These are phyloP conservation scores for Eueides isabella DNA, from an alignment of 1,140 invertebrate species.

Conservation along the genomic window DNA sequence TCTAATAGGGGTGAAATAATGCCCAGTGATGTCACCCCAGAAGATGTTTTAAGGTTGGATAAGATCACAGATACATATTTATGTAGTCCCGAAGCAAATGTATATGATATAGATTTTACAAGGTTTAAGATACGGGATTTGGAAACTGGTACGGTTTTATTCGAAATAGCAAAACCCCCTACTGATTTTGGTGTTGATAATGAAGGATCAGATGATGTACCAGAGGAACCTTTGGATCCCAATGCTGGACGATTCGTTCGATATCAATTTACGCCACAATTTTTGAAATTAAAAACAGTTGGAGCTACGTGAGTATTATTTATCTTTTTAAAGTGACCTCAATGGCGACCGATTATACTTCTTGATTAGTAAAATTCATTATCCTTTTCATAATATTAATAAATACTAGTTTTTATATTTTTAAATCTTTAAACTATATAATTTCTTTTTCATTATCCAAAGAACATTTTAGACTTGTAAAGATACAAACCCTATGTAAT, in stretches of 20 bases:
- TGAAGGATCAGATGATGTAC: conserved; percentile 83
- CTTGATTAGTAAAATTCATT: neutral
- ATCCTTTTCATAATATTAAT: neutral
- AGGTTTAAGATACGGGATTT: conserved; percentile 98
- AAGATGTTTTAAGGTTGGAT: conserved; percentile 84
- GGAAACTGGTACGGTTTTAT: conserved; percentile 95
- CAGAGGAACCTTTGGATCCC: conserved; percentile 89
- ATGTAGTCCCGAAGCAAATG: conserved; percentile 96
- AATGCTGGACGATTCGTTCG: conserved; percentile 97
- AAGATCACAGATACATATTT: conserved; percentile 90
- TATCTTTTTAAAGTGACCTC: neutral
- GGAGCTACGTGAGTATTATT: conserved; percentile 92
- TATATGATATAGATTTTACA: conserved; percentile 99
- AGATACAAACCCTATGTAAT: too few species aligned
- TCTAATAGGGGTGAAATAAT: conserved; percentile 62
- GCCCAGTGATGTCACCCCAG: conserved; percentile 82
- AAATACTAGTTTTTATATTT: too few species aligned
- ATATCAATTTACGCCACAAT: conserved; percentile 98
- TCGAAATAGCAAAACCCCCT: conserved; percentile 98
- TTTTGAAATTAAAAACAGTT: conserved; percentile 97
- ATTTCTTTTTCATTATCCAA: too few species aligned
- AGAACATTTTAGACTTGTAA: too few species aligned
- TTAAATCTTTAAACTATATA: too few species aligned
- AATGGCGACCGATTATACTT: neutral
- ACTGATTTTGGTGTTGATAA: conserved; percentile 86